Evolutionary conservation across 2,797 vertebrate genomes (phyloP).

Genomic region (Melanotaenia nigrans): DNA sequence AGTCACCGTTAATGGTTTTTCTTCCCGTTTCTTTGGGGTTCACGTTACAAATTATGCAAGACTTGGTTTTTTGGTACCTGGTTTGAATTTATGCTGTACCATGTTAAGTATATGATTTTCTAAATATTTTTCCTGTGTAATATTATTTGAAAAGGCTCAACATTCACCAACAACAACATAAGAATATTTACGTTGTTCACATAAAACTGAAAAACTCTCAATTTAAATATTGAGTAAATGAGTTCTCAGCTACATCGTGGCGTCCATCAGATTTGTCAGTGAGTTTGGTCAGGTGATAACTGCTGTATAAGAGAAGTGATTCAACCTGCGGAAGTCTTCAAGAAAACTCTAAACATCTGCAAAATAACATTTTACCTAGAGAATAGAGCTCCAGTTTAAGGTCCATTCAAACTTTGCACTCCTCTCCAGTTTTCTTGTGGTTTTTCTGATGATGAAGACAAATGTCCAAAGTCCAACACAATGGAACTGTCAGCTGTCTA

Average conservation of each 20-base stretch:
- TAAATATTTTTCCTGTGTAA: no score
- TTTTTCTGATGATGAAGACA: neutral
- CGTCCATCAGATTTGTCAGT: neutral
- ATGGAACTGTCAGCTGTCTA: neutral
- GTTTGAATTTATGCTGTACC: neutral
- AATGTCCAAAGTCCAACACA: neutral
- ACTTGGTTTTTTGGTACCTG: neutral
- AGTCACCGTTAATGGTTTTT: neutral
- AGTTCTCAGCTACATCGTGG: no score
- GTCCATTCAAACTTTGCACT: neutral
- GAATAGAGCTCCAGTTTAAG: no score
- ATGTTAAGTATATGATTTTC: no score
- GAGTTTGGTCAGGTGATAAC: neutral
- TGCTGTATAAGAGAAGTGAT: no score
- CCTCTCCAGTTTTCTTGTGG: neutral
- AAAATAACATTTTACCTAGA: no score
- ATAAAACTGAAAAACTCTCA: neutral
- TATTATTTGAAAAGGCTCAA: no score
- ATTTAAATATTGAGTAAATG: neutral
- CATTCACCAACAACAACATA: neutral
- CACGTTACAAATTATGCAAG: no score
- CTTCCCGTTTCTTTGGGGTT: neutral
- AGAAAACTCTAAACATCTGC: no score
- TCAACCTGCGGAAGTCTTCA: neutral
- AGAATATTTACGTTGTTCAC: no score